Evolutionary conservation across 2,113 vertebrate genomes (phyloP).

Genomic region (Plectropomus leopardus): DNA sequence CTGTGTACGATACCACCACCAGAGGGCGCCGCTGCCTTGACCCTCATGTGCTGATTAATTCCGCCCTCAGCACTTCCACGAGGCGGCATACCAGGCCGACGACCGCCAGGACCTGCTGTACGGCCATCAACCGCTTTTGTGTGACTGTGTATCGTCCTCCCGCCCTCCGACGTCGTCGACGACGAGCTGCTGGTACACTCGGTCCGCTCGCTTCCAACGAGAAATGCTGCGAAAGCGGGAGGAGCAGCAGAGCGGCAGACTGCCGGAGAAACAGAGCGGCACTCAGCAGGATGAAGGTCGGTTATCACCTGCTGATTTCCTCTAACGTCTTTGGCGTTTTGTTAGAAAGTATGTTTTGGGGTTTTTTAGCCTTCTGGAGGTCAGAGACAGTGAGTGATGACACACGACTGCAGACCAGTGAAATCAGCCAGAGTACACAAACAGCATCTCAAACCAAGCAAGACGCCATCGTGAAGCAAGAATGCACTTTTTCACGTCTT

Average conservation of each 20-base stretch:
- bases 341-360: no score
- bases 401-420: no score
- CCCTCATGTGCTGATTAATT: no score
- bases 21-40: background rate
- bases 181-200: constrained; percentile 93
- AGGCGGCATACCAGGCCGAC: constrained; percentile 90
- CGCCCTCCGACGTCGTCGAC: constrained; percentile 89
- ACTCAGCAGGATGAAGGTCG: constrained; percentile 50
- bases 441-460: no score
- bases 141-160: constrained; percentile 93
- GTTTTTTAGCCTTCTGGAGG: no score
- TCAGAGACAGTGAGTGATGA: no score
- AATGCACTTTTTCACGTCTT: no score
- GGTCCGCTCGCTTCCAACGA: constrained; percentile 89
- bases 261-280: constrained; percentile 84
- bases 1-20: background rate
- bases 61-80: constrained; percentile 89
- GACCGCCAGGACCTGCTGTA: constrained; percentile 92
- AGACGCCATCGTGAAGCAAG: no score
- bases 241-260: constrained; percentile 87
- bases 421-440: no score
- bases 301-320: background rate
- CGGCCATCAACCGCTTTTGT: constrained; percentile 92
- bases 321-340: no score
- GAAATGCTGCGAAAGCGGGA: constrained; percentile 91